Evolutionary conservation across 2,888 invertebrate species (phyloP), one percentile per base, ranked within the genome.

Genomic region (Mesorhabditis belari): DNA sequence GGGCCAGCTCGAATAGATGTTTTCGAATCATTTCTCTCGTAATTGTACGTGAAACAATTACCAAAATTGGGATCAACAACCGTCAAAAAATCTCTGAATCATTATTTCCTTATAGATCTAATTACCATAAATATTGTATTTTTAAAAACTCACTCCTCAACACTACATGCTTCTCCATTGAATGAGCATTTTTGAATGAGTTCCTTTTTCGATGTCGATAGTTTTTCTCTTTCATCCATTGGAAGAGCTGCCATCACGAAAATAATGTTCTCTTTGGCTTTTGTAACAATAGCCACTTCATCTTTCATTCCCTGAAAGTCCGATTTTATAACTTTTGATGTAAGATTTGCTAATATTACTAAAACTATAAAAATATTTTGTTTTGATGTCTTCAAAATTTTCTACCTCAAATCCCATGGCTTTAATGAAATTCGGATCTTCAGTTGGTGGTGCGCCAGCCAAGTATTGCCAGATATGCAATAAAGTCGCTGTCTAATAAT

Each of bases 211-310:
- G 68, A 68, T n/a, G 72, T 77, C 24, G 79, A 78, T 24, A 80
- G 58, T 24, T 58, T 56, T 55, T 66, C 65, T 49, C 80, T 59
- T 28, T 73, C 69, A 28, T 71, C 69, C 71, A 75, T 72, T 4
- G 75, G 66, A 27, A 80, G 54, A 0, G 73, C 69, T 4, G 77
- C 69, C 76, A 79, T 80, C 1, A 74, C 77, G 61, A 80, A 80
- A 64, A 80, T 74, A 35, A 80, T 75, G 60, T 80, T 80, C 60
- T 80, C 80, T 59, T 80, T 80, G 0, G 80, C 80, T 62, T 77
- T 79, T 17, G 80, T 80, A 0, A 79, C 78, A 60, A 80, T 79
- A 3, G 80, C 79, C 25, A 80, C 79, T 67, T 80, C 80, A 65
- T 80, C 80, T 4, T 74, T 77, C 75, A 80, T 79, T 44, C 76